phyloP scores from a whole-genome alignment of 2,113 vertebrate species.

The Catharus minimus region DNA sequence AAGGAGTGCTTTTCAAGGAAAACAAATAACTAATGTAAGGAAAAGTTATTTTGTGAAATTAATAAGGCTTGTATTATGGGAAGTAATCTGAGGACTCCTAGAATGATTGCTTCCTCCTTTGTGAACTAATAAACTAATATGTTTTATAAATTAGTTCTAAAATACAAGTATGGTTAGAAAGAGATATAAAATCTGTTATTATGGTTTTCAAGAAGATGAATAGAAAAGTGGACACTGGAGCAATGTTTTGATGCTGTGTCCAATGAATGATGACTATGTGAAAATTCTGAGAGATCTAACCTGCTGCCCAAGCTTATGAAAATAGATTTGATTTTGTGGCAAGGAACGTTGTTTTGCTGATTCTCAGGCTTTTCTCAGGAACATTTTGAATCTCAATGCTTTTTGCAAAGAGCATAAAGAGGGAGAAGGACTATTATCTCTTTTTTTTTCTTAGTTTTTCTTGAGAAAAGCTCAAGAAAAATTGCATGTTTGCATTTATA shows the following conservation, averaged over 20 bases:
- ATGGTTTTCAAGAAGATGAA: background rate
- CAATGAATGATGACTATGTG: background rate
- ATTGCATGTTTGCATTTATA: background rate
- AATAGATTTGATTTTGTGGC: background rate
- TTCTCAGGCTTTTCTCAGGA: background rate
- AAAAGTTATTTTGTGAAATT: background rate
- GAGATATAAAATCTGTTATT: background rate
- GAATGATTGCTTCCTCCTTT: background rate
- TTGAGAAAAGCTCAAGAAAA: background rate
- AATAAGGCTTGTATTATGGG: background rate
- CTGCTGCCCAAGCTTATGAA: background rate
- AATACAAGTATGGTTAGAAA: background rate
- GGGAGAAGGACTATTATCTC: background rate
- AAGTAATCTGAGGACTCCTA: background rate
- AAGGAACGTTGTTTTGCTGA: background rate
- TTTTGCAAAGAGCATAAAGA: background rate
- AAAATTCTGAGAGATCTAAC: background rate
- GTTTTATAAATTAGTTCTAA: background rate
- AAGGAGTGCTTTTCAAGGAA: background rate
- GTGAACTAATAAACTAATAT: background rate
- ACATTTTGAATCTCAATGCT: background rate
- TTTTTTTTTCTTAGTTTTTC: background rate
- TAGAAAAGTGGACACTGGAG: background rate
- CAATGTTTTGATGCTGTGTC: background rate
- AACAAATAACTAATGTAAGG: background rate